These are phyloP conservation scores for Dynastes grantii DNA, from an alignment of 2,888 invertebrate species.

Conservation along the genomic window DNA sequence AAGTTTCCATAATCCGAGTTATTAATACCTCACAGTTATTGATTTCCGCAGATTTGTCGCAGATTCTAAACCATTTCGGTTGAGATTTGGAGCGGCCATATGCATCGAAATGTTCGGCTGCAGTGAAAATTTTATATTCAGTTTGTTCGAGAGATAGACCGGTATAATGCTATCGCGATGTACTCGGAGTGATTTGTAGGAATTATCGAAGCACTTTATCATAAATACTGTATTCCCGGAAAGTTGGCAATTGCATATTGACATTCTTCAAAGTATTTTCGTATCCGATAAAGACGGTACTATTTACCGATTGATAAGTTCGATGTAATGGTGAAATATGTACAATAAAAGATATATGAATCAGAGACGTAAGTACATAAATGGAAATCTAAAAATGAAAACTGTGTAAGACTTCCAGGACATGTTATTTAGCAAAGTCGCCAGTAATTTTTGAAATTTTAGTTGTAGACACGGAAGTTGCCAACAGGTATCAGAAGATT, in stretches of 20 bases:
- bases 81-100: constrained; percentile 1
- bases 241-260: constrained; percentile 15
- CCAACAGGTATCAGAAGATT: no score
- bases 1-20: constrained; percentile 33
- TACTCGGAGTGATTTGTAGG: background rate
- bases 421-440: constrained; percentile 1
- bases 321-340: constrained; percentile 3
- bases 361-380: background rate
- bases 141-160: background rate
- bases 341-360: background rate
- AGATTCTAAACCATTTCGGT: constrained; percentile 6
- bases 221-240: constrained; percentile 19
- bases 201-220: background rate
- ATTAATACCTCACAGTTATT: constrained; percentile 21
- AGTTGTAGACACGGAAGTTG: background rate
- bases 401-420: background rate
- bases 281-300: background rate
- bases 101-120: background rate
- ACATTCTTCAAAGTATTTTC: constrained; percentile 14
- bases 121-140: constrained; percentile 1
- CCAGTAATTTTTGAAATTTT: background rate
- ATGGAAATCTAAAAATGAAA: background rate
- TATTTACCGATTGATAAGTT: constrained; percentile 30
- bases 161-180: background rate
- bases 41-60: constrained; percentile 28